Percentiles rank a stretch among this genome's conserved stretches.
These are phyloP conservation scores for Caenorhabditis virilis DNA, from an alignment of 2,888 invertebrate species.

Conservation along the genomic window DNA sequence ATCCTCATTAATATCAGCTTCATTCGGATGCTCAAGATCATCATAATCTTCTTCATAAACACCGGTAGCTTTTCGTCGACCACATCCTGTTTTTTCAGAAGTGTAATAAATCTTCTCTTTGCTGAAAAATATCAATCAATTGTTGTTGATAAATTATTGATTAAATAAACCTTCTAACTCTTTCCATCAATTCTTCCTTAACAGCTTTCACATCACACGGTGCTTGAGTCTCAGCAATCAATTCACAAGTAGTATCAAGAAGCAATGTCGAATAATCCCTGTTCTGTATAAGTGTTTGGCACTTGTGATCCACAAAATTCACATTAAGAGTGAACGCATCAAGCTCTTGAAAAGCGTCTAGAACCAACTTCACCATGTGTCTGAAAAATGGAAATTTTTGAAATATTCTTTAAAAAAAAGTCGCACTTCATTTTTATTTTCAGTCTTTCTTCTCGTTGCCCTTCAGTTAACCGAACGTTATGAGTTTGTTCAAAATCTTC, in stretches of 20 bases:
- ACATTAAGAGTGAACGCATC: slow-evolving; percentile 19
- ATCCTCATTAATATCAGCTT: neutral
- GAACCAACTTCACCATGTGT: too few species aligned
- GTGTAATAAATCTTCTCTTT: neutral
- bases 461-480: slow-evolving; percentile 6
- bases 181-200: slow-evolving; percentile 16
- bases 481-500: slow-evolving; percentile 20
- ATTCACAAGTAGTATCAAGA: slow-evolving; percentile 14
- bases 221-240: slow-evolving; percentile 20
- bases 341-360: slow-evolving; percentile 1
- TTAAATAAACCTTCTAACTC: slow-evolving; percentile 1
- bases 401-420: too few species aligned
- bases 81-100: neutral
- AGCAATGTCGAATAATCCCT: slow-evolving; percentile 20
- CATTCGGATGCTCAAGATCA: too few species aligned
- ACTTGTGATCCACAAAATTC: slow-evolving; percentile 4
- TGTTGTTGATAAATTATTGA: too few species aligned
- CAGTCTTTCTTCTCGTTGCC: slow-evolving; percentile 9
- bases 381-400: too few species aligned
- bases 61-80: neutral
- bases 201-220: slow-evolving; percentile 7
- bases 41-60: slow-evolving; percentile 1
- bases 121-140: neutral
- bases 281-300: slow-evolving; percentile 8
- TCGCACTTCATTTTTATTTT: slow-evolving; percentile 8